Percentiles rank a stretch among this genome's conserved stretches.
These are phyloP conservation scores for Chunga burmeisteri DNA, from an alignment of 2,113 vertebrate genomes.

Conservation along the genomic window DNA sequence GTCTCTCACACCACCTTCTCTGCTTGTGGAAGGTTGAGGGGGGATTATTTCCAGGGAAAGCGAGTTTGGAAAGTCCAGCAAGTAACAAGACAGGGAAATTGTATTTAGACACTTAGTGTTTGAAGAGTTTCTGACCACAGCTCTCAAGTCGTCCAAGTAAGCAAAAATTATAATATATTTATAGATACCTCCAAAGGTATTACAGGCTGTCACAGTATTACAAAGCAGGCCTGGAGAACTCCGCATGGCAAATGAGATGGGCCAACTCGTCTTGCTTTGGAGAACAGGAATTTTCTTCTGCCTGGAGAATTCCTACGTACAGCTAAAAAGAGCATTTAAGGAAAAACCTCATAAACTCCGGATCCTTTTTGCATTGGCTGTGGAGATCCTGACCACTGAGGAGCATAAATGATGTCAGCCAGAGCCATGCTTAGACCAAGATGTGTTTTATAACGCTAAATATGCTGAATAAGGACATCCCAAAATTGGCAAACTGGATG, in stretches of 20 bases:
- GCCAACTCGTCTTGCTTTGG: not conserved
- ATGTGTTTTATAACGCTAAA: not conserved
- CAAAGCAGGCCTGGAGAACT: not conserved
- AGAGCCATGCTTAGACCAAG: not conserved
- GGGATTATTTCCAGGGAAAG: not conserved
- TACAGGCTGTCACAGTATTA: not conserved
- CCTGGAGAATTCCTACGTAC: not conserved
- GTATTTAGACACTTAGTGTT: not conserved
- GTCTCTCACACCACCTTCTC: not conserved
- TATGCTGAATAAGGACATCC: not conserved
- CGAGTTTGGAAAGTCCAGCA: not conserved
- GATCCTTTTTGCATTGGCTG: not conserved
- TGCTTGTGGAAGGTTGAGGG: not conserved
- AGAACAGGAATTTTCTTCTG: not conserved
- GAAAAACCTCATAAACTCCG: not conserved
- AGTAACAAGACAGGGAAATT: not conserved
- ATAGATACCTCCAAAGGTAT: not conserved
- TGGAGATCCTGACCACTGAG: not conserved
- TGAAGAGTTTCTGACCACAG: not conserved
- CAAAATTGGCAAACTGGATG: not conserved
- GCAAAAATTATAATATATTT: not conserved
- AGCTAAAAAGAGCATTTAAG: not conserved
- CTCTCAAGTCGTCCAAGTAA: not conserved
- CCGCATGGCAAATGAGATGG: not conserved
- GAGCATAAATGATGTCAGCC: not conserved